phyloP scores from a whole-genome alignment of 2,888 invertebrate species.

The Idaea straminata region DNA sequence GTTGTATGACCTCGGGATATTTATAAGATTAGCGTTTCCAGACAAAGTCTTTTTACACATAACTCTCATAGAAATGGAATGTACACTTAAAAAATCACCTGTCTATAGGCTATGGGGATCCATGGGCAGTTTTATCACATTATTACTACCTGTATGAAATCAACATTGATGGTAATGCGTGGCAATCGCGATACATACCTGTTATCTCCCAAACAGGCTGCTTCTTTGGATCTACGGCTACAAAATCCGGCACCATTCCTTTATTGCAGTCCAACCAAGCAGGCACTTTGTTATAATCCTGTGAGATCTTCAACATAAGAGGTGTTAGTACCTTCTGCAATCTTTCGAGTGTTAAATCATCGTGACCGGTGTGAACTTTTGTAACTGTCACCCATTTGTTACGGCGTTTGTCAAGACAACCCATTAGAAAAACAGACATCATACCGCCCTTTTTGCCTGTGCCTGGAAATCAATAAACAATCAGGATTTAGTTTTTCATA shows the following conservation, averaged over 20 bases:
- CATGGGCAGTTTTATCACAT: no score
- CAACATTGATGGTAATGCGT: background rate
- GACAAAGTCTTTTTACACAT: no score
- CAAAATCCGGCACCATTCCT: constrained; percentile 93
- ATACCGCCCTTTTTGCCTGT: constrained; percentile 95
- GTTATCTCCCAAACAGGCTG: constrained; percentile 98
- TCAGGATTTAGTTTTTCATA: background rate
- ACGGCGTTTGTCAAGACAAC: constrained; percentile 85
- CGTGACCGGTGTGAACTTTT: constrained; percentile 93
- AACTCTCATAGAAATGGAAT: no score
- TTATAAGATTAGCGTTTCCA: no score
- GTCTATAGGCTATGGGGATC: no score
- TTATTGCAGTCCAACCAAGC: constrained; percentile 91
- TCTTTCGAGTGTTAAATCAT: constrained; percentile 90
- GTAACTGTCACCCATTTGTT: constrained; percentile 93
- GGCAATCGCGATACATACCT: constrained; percentile 57
- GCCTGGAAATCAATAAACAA: constrained; percentile 46
- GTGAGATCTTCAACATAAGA: constrained; percentile 89
- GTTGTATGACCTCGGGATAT: no score
- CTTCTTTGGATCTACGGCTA: constrained; percentile 89
- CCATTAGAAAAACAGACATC: constrained; percentile 97
- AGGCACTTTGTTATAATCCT: constrained; percentile 85
- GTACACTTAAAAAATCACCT: no score
- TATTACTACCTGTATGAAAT: background rate
- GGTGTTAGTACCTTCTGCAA: constrained; percentile 83